Evolutionary conservation across 2,797 vertebrate genomes (phyloP), one percentile per base, ranked within the genome.

Genomic region (Sandelia bainsii): DNA sequence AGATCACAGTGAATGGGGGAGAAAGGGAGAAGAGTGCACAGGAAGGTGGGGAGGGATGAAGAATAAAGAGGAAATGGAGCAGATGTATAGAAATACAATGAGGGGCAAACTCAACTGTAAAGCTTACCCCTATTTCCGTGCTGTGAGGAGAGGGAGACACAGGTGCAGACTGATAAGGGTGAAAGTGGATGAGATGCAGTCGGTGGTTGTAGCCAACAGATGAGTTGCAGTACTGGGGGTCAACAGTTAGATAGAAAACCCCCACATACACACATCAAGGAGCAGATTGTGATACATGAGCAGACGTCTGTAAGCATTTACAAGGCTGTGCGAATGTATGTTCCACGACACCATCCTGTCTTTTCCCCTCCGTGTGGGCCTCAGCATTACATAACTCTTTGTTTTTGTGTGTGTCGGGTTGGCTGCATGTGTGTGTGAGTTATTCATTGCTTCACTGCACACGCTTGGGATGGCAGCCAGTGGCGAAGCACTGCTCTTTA

Each of bases 311-410:
- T 69, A 50, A 23, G 63, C 62, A 37, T 77, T 60, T 60, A 67
- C 53, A 8, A 70, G 71, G 44, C 72, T 56, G 72, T 44, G 72
- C 59, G 64, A 53, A 54, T 61, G 45, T 62, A 67, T 82, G 73
- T 61, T 79, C 73, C 51, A 32, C 62, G 34, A 85, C 87, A 85
- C 86, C 79, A 69, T 86, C 80, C 70, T 72, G 80, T 82, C 82
- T 79, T 82, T 86, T 83, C 90, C 89, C 90, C 91, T 87, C 65
- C 53, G 62, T 72, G 83, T 86, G 90, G 91, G 92, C 91, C 91
- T 89, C 92, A 58, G 65, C 66, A 84, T 92, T 92, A 90, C 90
- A 91, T 93, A 92, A 91, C 81, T 75, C 84, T 86, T 90, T 91
- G 90, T 89, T 85, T 88, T 89, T 80, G 82, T 87, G 87, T 84